Evolutionary conservation across 2,797 vertebrate genomes (phyloP), one percentile per base, ranked within the genome.

Genomic region (Echeneis naucrates): DNA sequence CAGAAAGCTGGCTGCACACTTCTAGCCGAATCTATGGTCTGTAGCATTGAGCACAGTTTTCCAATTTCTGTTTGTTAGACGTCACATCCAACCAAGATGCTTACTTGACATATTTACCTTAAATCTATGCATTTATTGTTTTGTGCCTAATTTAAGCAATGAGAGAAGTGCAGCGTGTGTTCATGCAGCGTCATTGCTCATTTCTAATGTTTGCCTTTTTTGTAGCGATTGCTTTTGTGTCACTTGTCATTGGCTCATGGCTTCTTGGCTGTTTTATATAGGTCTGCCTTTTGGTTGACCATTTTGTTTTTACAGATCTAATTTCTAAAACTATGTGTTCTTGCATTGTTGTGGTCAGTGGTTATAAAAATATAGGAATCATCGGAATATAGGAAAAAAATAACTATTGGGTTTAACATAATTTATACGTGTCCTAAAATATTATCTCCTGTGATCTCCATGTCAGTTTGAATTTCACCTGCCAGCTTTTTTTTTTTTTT

Each of bases 91-190:
- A 19, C 68, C 35, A 17, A 32, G 44, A 62, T 8, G 38, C 44
- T 76, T 40, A 72, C 60, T 64, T 60, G 42, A 68, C 55, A 58
- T 44, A 0, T 53, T 13, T 78, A 62, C 35, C n/a, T 60, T 48
- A 35, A 72, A 74, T 75, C 69, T 87, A 82, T 87, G 83, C 87
- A 89, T 87, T 77, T 57, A 63, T 81, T 82, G 72, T 71, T 71
- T 76, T 71, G 77, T 89, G 75, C 78, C 80, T 83, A 52, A 78
- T 71, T 72, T 62, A 47, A 77, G 68, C 54, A 52, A 32, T 53
- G 33, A 32, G 27, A 72, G 14, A 53, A 53, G 37, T 45, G 52
- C 32, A 35, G 63, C 8, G 30, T 24, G 2, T 53, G 33, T 24
- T 45, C 24, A 53, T 21, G 60, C 32, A 13, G 27, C 60, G 13